A percentile compares a stretch with the other conserved stretches of the same genome.
phyloP scores from a whole-genome alignment of 2,888 invertebrate species.

The Cheilosia vulpina region DNA sequence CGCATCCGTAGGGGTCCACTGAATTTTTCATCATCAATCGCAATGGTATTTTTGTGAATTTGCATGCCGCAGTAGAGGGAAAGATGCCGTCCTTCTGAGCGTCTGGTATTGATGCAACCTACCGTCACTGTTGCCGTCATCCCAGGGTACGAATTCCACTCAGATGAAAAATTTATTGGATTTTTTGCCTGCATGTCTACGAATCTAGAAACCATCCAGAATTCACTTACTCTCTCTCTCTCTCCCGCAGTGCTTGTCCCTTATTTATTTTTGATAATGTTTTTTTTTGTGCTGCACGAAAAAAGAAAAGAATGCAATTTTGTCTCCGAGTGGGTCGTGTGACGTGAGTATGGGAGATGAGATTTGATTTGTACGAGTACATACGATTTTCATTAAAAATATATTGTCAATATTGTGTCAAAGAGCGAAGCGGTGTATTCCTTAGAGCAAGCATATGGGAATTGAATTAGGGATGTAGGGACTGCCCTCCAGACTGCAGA shows the following conservation, averaged over 20 bases:
- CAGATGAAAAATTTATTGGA: slow-evolving; percentile 74
- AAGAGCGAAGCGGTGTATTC: slow-evolving; percentile 50
- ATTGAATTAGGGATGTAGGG: neutral
- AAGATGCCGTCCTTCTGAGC: slow-evolving; percentile 39
- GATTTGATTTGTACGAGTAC: slow-evolving; percentile 70
- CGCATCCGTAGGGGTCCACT: slow-evolving; percentile 48
- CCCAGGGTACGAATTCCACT: slow-evolving; percentile 51
- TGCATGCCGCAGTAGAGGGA: slow-evolving; percentile 58
- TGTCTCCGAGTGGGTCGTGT: slow-evolving; percentile 37
- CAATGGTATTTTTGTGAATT: slow-evolving; percentile 68
- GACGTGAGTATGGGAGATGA: slow-evolving; percentile 44
- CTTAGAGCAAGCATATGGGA: slow-evolving; percentile 13
- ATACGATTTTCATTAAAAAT: slow-evolving; percentile 69
- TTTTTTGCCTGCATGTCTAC: slow-evolving; percentile 57
- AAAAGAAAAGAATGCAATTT: slow-evolving; percentile 68
- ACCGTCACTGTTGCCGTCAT: slow-evolving; percentile 23
- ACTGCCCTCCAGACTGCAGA: slow-evolving; percentile 18
- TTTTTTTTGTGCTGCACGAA: slow-evolving; percentile 37
- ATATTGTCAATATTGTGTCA: slow-evolving; percentile 69
- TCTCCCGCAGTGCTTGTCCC: slow-evolving; percentile 34
- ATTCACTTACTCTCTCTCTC: slow-evolving; percentile 40
- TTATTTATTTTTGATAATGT: slow-evolving; percentile 73
- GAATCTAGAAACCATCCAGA: slow-evolving; percentile 58
- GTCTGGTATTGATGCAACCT: slow-evolving; percentile 61
- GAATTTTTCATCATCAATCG: slow-evolving; percentile 70